Conservation (phyloP, 1,140 invertebrate genomes). For the Drosophila subpulchrella region DNA sequence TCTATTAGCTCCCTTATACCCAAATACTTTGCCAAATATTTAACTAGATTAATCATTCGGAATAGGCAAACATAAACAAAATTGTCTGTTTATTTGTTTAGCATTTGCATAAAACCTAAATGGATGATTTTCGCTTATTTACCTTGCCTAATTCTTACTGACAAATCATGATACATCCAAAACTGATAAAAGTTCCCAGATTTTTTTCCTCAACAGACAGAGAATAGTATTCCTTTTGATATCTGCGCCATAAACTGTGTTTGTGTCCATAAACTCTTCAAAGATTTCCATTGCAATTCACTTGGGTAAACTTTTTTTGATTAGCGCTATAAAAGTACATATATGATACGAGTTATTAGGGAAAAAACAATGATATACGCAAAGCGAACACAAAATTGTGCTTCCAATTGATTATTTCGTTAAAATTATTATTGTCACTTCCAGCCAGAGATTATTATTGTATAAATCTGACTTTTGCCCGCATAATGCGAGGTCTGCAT, state of each 20-base stretch:
- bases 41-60: conserved; percentile 22
- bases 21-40: conserved; percentile 13
- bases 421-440: conserved; percentile 4
- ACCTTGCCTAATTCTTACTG: conserved; percentile 14
- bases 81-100: conserved; percentile 17
- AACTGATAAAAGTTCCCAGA: conserved; percentile 20
- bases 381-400: background rate
- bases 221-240: conserved; percentile 44
- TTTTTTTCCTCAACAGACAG: conserved; percentile 5
- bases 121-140: conserved; percentile 29
- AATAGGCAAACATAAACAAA: conserved; percentile 6
- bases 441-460: conserved; percentile 6
- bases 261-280: conserved; percentile 39
- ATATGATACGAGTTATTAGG: conserved; percentile 3
- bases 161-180: conserved; percentile 23
- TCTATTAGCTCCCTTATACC: background rate
- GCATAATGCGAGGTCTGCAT: conserved; percentile 13
- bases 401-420: conserved; percentile 2
- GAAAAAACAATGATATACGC: conserved; percentile 4
- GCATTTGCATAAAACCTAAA: conserved; percentile 22
- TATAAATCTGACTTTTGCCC: conserved; percentile 14
- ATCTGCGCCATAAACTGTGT: conserved; percentile 47
- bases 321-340: conserved; percentile 27
- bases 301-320: conserved; percentile 42
- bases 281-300: conserved; percentile 49